phyloP scores from a whole-genome alignment of 2,797 vertebrate genomes.

The Tachyglossus aculeatus region DNA sequence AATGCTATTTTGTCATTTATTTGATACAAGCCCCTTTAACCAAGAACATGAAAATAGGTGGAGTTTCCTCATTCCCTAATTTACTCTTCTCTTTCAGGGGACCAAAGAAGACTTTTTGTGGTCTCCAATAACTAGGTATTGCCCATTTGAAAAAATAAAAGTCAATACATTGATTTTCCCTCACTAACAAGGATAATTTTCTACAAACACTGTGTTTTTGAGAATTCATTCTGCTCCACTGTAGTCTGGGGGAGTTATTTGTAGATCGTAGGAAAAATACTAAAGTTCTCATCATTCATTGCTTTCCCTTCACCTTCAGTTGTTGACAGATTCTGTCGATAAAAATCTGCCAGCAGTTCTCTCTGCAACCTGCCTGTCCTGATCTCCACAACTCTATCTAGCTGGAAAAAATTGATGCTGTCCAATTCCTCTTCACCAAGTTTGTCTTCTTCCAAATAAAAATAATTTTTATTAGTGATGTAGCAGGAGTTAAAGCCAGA shows the following conservation, averaged over 20 bases:
- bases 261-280: constrained; percentile 26
- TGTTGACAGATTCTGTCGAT: constrained; percentile 73
- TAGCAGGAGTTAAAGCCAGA: too few relatives aligned
- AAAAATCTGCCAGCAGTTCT: constrained; percentile 83
- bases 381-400: constrained; percentile 78
- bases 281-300: constrained; percentile 10
- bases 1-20: constrained; percentile 45
- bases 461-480: background rate
- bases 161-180: constrained; percentile 43
- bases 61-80: constrained; percentile 26
- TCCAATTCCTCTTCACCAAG: constrained; percentile 79
- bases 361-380: constrained; percentile 74
- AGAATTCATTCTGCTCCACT: constrained; percentile 45
- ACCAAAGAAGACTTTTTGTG: constrained; percentile 50
- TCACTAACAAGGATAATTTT: constrained; percentile 64
- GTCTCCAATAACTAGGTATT: constrained; percentile 37
- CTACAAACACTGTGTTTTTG: constrained; percentile 42
- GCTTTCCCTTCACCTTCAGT: constrained; percentile 66
- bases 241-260: constrained; percentile 44
- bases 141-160: constrained; percentile 36
- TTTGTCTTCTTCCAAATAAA: constrained; percentile 67
- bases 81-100: constrained; percentile 26
- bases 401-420: constrained; percentile 74
- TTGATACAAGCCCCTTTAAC: background rate
- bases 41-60: constrained; percentile 1